Evolutionary conservation across 2,113 vertebrate species (phyloP), one percentile per base, ranked within the genome.

Genomic region (Vidua macroura): DNA sequence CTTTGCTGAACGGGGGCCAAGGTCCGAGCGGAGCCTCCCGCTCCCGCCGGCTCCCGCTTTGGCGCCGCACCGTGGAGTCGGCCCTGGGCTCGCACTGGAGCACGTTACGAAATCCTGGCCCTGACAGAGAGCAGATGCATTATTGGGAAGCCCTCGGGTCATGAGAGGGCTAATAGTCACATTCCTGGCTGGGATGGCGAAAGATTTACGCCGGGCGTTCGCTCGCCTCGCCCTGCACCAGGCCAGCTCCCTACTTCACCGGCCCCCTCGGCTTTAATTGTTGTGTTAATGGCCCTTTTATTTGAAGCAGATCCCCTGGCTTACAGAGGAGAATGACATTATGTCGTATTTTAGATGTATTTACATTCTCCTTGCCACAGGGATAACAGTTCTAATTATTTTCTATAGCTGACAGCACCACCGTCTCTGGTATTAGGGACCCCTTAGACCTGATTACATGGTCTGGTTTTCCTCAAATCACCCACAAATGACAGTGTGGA

Each of bases 301-400:
- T 98, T 97, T 98, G 97, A 98, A 98, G 97, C 97, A 98, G 97
- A 98, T 97, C 97, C 97, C 97, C 97, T 76, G 93, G 91, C 97
- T 97, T 97, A 96, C 93, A 97, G 97, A 97, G 91, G 95, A 97
- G 97, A 98, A 98, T 97, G 97, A 97, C 97, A 98, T 98, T 98
- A 98, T 97, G 97, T 98, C 93, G 97, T 97, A 98, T 98, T 98
- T 97, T 97, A 97, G 97, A 97, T 97, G 97, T 98, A 98, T 97
- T 98, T 98, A 98, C 97, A 97, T 97, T 97, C 97, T 97, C 96
- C 90, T 98, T 98, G 97, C 97, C 97, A 98, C 97, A 97, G 97
- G 97, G 97, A 97, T 98, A 97, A 98, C 96, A 41, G 95, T 98
- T 97, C 96, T 98, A 98, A 98, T 98, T 98, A 98, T 98, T 98